A percentile compares a stretch with the other conserved stretches of the same genome.
These are phyloP conservation scores for Agrotis puta DNA, from an alignment of 2,888 invertebrate species.

Conservation along the genomic window DNA sequence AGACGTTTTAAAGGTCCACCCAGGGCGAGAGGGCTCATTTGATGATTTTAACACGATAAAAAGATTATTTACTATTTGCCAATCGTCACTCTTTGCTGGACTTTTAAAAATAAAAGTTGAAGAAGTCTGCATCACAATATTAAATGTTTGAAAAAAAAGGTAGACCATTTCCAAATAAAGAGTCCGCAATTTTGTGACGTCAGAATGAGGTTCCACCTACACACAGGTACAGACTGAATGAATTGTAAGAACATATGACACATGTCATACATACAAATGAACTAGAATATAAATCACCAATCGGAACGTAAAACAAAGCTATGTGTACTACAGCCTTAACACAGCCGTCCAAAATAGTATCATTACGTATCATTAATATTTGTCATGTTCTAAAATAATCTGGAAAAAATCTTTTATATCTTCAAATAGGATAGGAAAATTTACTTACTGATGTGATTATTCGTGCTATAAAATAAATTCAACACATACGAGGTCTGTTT, in stretches of 20 bases:
- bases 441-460: neutral
- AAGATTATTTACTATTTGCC: no score
- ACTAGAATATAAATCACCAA: slow-evolving; percentile 21
- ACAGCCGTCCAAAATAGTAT: neutral
- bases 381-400: neutral
- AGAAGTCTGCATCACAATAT: no score
- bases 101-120: no score
- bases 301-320: neutral
- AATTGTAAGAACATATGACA: neutral
- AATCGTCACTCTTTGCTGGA: no score
- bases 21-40: no score
- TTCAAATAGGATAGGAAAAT: neutral
- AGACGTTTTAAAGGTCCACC: no score
- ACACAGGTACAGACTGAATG: neutral
- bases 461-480: neutral
- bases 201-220: neutral
- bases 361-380: neutral
- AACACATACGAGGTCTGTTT: neutral
- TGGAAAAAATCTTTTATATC: neutral
- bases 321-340: neutral
- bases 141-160: no score
- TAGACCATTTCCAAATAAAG: slow-evolving; percentile 1
- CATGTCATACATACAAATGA: slow-evolving; percentile 18
- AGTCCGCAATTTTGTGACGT: slow-evolving; percentile 10
- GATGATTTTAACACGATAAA: no score